These are phyloP conservation scores for Cyprinodon variegatus DNA, from an alignment of 2,113 vertebrate species.

Conservation along the genomic window DNA sequence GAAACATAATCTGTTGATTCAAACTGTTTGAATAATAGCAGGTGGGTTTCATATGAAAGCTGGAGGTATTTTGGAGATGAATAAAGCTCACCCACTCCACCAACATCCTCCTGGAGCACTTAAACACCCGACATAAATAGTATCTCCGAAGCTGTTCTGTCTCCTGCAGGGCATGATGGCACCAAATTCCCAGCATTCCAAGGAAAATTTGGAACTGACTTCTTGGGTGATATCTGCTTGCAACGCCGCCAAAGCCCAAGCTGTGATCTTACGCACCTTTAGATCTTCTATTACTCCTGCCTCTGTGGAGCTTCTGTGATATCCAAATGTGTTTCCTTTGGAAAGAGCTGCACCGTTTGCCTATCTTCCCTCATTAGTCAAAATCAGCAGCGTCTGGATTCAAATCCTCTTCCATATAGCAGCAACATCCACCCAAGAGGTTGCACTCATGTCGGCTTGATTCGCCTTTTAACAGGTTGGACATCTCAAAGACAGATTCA, in stretches of 20 bases:
- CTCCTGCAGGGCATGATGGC: constrained; percentile 26
- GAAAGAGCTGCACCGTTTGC: constrained; percentile 56
- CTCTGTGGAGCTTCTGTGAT: constrained; percentile 68
- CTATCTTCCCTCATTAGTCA: constrained; percentile 76
- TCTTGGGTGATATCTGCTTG: constrained; percentile 44
- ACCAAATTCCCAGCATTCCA: constrained; percentile 61
- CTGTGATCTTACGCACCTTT: constrained; percentile 55
- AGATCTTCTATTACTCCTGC: constrained; percentile 54
- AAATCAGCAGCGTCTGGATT: constrained; percentile 51
- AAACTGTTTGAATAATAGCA: constrained; percentile 64
- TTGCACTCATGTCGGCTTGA: constrained; percentile 66
- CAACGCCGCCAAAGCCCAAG: constrained; percentile 26
- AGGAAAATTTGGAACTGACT: constrained; percentile 45
- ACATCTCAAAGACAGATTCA: constrained; percentile 74
- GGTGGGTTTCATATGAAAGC: constrained; percentile 60
- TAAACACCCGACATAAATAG: constrained; percentile 19
- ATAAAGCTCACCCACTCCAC: constrained; percentile 60
- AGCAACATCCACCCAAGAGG: constrained; percentile 44
- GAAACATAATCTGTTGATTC: constrained; percentile 66
- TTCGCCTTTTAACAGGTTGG: constrained; percentile 77
- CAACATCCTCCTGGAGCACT: constrained; percentile 18
- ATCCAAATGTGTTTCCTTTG: constrained; percentile 72
- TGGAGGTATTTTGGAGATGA: constrained; percentile 54
- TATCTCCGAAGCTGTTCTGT: constrained; percentile 46
- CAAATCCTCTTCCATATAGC: constrained; percentile 43